Evolutionary conservation across 2,888 invertebrate genomes (phyloP), one percentile per base, ranked within the genome.

Genomic region (Phyllotreta striolata): DNA sequence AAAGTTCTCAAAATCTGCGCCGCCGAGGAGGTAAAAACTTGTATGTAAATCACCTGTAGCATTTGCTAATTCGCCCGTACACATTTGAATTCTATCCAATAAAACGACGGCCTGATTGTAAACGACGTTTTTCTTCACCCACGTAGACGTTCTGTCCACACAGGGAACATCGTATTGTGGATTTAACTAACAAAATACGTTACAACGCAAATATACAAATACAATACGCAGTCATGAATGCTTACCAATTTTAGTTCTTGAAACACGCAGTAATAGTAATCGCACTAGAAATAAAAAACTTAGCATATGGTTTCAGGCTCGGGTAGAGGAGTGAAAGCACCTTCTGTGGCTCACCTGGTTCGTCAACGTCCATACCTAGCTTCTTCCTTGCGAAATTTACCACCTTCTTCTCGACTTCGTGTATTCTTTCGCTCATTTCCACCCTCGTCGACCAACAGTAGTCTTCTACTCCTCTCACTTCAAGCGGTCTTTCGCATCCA

Each of bases 371-470:
- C 39, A 74, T 69, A 54, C 75, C 76, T 39, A 77, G 63, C 59
- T 73, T 77, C 51, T 74, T 75, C 63, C 73, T 77, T 1, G 77
- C 78, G 62, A 77, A 75, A 69, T 77, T 78, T 7, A 77, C 62
- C 9, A 77, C 71, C 40, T 69, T 74, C 64, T 76, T 73, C 2
- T 77, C 76, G 13, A 69, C 72, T 62, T 77, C 73, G 52, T 74
- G 72, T 34, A 78, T 71, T 49, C 76, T 66, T 10, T 77, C 76
- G 7, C 73, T 64, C 38, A 78, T 69, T 70, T 78, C 76, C 5
- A 77, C 74, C 64, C 72, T 71, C 55, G 66, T 70, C 5, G 68
- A 72, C 72, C 74, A 75, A 61, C 77, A 78, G 56, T 68, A 66
- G 43, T 76, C 76, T 62, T 77, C 76, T 39, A 74, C 76, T n/a